phyloP scores from a whole-genome alignment of 2,888 invertebrate genomes.

The Drosophila picticornis region DNA sequence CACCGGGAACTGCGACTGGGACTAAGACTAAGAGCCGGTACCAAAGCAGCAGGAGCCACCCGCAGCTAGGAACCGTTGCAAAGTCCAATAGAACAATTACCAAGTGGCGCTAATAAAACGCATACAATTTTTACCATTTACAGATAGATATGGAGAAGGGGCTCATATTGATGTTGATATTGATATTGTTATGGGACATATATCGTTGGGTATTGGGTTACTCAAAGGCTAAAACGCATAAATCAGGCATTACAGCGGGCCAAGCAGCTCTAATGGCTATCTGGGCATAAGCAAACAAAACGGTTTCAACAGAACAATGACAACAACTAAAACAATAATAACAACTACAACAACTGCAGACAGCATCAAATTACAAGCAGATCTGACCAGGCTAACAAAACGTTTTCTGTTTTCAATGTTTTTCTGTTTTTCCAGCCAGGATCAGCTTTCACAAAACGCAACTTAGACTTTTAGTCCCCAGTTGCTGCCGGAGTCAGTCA shows the following conservation, averaged over 20 bases:
- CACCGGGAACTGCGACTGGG: neutral
- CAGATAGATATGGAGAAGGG: neutral
- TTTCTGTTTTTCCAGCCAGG: slow-evolving; percentile 51
- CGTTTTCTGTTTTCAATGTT: slow-evolving; percentile 43
- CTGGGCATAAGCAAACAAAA: slow-evolving; percentile 72
- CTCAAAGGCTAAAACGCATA: slow-evolving; percentile 58
- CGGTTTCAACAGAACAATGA: slow-evolving; percentile 50
- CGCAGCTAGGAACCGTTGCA: slow-evolving; percentile 20
- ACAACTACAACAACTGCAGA: slow-evolving; percentile 23
- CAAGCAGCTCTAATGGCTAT: slow-evolving; percentile 46
- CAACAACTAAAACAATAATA: slow-evolving; percentile 21
- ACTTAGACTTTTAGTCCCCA: slow-evolving; percentile 79
- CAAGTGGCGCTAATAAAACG: slow-evolving; percentile 76
- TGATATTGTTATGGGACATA: slow-evolving; percentile 12
- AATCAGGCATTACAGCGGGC: slow-evolving; percentile 53
- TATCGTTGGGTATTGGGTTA: slow-evolving; percentile 54
- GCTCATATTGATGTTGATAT: slow-evolving; percentile 28
- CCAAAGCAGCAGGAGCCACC: neutral
- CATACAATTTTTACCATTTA: slow-evolving; percentile 13
- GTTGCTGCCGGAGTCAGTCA: slow-evolving; percentile 42
- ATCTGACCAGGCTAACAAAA: slow-evolving; percentile 67
- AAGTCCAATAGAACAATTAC: slow-evolving; percentile 59
- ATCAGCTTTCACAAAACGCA: slow-evolving; percentile 78
- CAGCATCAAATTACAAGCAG: slow-evolving; percentile 72
- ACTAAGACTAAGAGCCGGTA: neutral